Conservation (phyloP, 2,113 vertebrate species). For the Podilymbus podiceps region DNA sequence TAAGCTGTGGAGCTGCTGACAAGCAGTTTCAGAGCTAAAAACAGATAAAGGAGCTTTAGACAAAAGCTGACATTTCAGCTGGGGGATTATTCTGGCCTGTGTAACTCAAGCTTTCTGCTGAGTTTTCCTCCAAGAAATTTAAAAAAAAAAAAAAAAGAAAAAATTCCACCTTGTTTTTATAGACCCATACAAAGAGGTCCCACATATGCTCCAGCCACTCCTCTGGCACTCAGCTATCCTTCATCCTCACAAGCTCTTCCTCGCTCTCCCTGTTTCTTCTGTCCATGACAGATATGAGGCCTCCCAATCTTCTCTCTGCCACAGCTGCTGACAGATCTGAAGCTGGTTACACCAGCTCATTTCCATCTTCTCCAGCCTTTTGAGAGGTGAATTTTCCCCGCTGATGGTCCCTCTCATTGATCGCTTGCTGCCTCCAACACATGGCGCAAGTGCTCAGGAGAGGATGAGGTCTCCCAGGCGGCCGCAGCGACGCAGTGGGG, state of each 20-base stretch:
- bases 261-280: neutral
- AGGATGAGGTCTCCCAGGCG: neutral
- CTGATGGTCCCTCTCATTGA: neutral
- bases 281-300: accelerated
- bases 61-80: neutral
- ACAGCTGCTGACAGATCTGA: neutral
- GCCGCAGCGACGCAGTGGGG: neutral
- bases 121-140: neutral
- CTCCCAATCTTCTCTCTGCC: neutral
- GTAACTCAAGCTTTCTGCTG: neutral
- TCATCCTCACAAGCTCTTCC: neutral
- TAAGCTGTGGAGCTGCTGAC: neutral
- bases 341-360: neutral
- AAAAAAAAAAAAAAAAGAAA: neutral
- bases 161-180: neutral
- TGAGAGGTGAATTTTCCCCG: neutral
- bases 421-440: neutral
- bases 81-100: neutral
- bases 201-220: neutral
- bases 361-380: neutral
- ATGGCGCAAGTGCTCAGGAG: neutral
- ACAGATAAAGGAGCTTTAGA: neutral
- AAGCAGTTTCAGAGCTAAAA: neutral
- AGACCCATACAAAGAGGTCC: neutral
- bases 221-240: neutral